These are phyloP conservation scores for Sebastes minor DNA, from an alignment of 2,797 vertebrate species.

Conservation along the genomic window DNA sequence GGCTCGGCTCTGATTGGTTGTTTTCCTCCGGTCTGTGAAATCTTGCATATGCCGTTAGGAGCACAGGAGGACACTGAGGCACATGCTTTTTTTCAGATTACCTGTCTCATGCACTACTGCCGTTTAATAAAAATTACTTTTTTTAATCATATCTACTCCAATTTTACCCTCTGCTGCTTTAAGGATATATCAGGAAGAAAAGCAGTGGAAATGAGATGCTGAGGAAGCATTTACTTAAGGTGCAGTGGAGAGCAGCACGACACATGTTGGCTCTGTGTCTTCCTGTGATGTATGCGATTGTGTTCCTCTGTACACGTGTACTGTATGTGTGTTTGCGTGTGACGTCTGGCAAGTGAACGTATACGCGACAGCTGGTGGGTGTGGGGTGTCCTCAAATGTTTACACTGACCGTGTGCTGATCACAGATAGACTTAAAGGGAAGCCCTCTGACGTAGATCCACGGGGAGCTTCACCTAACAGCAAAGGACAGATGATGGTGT, in stretches of 20 bases:
- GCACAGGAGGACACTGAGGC: too few relatives aligned
- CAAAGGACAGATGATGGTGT: background rate
- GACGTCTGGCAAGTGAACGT: background rate
- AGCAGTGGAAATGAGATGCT: background rate
- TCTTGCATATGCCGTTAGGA: too few relatives aligned
- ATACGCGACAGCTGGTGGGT: background rate
- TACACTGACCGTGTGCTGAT: slow-evolving; percentile 64
- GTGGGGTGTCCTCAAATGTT: slow-evolving; percentile 59
- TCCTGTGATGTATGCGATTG: background rate
- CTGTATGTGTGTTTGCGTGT: background rate
- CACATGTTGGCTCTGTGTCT: background rate
- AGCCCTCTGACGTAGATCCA: slow-evolving; percentile 36
- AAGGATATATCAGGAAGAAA: background rate
- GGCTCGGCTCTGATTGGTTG: too few relatives aligned
- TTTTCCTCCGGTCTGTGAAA: too few relatives aligned
- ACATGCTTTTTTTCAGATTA: too few relatives aligned
- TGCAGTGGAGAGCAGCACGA: background rate
- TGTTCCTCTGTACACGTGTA: background rate
- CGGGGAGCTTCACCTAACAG: background rate
- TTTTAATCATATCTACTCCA: too few relatives aligned
- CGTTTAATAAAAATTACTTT: too few relatives aligned
- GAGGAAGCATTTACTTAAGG: background rate
- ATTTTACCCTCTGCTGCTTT: too few relatives aligned
- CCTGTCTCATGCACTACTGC: too few relatives aligned
- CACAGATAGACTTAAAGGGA: slow-evolving; percentile 64